Percentiles rank a stretch among this genome's conserved stretches.
Evolutionary conservation across 2,113 vertebrate genomes (phyloP).

Genomic region (Tiliqua scincoides): DNA sequence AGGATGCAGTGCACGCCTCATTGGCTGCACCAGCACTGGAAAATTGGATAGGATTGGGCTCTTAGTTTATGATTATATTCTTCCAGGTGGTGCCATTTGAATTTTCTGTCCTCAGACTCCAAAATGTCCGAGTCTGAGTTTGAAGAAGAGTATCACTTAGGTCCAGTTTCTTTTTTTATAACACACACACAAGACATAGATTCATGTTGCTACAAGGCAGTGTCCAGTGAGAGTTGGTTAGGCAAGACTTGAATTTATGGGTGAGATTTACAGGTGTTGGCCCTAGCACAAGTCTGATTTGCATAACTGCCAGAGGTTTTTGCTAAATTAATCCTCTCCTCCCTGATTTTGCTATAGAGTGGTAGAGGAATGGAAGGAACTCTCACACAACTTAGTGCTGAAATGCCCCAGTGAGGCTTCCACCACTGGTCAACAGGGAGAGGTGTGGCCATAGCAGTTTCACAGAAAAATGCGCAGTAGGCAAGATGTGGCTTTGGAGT

Average conservation of each 20-base stretch:
- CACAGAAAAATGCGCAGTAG: not conserved
- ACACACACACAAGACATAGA: too few relatives aligned
- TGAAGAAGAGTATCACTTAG: not conserved
- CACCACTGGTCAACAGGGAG: not conserved
- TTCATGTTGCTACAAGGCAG: constrained; percentile 14
- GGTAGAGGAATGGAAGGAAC: not conserved
- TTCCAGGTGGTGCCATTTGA: not conserved
- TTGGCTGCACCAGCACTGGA: too few relatives aligned
- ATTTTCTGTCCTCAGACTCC: not conserved
- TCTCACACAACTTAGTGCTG: not conserved
- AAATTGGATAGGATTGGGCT: too few relatives aligned
- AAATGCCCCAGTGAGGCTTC: constrained; percentile 10
- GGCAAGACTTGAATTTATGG: not conserved
- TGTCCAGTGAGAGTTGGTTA: not conserved
- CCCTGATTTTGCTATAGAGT: not conserved
- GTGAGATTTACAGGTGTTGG: not conserved
- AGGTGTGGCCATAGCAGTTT: not conserved
- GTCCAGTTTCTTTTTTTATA: not conserved
- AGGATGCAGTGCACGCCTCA: too few relatives aligned
- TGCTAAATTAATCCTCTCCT: constrained; percentile 8
- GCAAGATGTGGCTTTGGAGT: not conserved
- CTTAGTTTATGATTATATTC: not conserved
- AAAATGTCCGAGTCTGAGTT: not conserved
- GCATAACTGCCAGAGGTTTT: constrained; percentile 7
- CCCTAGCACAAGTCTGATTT: not conserved